These are phyloP conservation scores for Dilophus febrilis DNA, from an alignment of 2,888 invertebrate genomes.

Conservation along the genomic window DNA sequence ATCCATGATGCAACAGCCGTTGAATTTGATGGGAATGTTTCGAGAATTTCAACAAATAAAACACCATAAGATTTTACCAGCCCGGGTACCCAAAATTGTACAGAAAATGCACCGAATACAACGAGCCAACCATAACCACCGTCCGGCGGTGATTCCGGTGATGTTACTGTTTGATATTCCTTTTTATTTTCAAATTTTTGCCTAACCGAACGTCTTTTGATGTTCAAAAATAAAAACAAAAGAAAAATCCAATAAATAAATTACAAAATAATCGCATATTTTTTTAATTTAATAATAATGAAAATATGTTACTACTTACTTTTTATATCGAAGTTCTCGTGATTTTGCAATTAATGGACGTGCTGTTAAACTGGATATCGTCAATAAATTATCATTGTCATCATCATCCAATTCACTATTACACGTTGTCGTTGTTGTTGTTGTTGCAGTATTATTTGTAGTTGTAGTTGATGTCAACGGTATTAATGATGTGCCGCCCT, in stretches of 20 bases:
- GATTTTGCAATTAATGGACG: constrained; percentile 54
- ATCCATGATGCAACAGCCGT: constrained; percentile 66
- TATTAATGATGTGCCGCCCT: too few relatives aligned
- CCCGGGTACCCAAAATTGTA: constrained; percentile 67
- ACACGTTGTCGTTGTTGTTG: constrained; percentile 28
- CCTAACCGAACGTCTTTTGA: too few relatives aligned
- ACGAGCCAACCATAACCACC: constrained; percentile 66
- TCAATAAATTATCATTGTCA: constrained; percentile 54
- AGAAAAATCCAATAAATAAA: background rate
- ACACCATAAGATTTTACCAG: constrained; percentile 68
- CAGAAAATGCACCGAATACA: constrained; percentile 59
- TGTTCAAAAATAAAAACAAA: too few relatives aligned
- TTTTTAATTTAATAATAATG: background rate
- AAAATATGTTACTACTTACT: constrained; percentile 1
- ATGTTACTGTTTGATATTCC: constrained; percentile 7
- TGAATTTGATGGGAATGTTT: constrained; percentile 56
- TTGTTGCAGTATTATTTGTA: constrained; percentile 23
- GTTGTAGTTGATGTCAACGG: constrained; percentile 8
- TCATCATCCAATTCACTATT: constrained; percentile 37
- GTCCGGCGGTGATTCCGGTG: constrained; percentile 37
- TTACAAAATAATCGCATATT: background rate
- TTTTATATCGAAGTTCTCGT: constrained; percentile 33
- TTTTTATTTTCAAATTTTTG: too few relatives aligned
- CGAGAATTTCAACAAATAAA: constrained; percentile 63
- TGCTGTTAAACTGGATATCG: constrained; percentile 54